Evolutionary conservation across 2,888 invertebrate genomes (phyloP).

Genomic region (Elegia similella): DNA sequence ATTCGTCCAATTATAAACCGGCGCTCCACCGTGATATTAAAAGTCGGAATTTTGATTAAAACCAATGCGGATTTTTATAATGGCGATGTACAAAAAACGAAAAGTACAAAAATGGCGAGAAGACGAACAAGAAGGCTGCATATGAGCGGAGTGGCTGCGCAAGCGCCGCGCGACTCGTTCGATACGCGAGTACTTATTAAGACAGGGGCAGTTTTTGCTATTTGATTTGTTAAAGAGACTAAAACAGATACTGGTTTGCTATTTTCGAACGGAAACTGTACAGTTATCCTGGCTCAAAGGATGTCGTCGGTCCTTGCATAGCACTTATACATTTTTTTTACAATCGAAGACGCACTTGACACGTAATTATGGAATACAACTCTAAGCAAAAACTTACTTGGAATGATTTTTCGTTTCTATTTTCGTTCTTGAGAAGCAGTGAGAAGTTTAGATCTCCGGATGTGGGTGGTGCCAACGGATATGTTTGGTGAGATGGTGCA

Average conservation of each 20-base stretch:
- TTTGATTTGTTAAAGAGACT: slow-evolving; percentile 79
- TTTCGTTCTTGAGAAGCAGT: slow-evolving; percentile 67
- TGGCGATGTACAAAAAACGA: slow-evolving; percentile 63
- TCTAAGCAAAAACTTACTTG: slow-evolving; percentile 48
- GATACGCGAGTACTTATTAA: slow-evolving; percentile 74
- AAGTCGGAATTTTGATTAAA: slow-evolving; percentile 75
- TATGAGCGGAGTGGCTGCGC: slow-evolving; percentile 30
- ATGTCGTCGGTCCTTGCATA: slow-evolving; percentile 48
- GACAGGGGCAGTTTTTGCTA: slow-evolving; percentile 79
- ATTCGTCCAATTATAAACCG: slow-evolving; percentile 65
- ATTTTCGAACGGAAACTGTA: slow-evolving; percentile 79
- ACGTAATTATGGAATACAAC: not conserved
- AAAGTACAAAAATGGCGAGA: slow-evolving; percentile 67
- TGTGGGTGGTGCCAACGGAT: slow-evolving; percentile 46
- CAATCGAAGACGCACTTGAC: slow-evolving; percentile 1
- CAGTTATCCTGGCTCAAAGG: slow-evolving; percentile 70
- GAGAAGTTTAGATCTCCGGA: slow-evolving; percentile 59
- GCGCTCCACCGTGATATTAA: slow-evolving; percentile 58
- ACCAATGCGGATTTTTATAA: slow-evolving; percentile 71
- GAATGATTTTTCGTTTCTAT: slow-evolving; percentile 73
- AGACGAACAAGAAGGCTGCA: slow-evolving; percentile 48
- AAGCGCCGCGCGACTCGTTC: slow-evolving; percentile 64
- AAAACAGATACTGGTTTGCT: slow-evolving; percentile 76
- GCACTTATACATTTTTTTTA: slow-evolving; percentile 35
- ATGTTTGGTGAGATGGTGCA: slow-evolving; percentile 55